These are phyloP conservation scores for Himalopsyche tibetana DNA, from an alignment of 2,888 invertebrate species.

Conservation along the genomic window DNA sequence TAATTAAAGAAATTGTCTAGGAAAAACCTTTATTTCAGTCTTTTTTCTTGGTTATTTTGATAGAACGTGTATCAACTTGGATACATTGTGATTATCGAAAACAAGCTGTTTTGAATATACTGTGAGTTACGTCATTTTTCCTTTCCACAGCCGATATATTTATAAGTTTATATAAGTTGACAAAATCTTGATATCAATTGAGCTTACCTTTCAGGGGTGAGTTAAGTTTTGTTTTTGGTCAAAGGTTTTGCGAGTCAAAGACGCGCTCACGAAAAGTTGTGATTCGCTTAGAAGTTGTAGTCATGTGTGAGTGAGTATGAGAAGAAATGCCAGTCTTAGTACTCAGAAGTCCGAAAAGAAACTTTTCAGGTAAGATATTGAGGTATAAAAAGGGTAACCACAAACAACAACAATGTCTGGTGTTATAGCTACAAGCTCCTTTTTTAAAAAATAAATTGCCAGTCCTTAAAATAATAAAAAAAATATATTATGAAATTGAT, in stretches of 20 bases:
- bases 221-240: slow-evolving; percentile 53
- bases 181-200: not conserved
- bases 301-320: not conserved
- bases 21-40: no score
- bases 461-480: no score
- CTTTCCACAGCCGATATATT: no score
- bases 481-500: no score
- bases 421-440: no score
- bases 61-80: no score
- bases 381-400: not conserved
- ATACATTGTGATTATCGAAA: no score
- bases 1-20: no score
- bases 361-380: not conserved
- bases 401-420: not conserved
- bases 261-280: slow-evolving; percentile 56
- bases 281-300: not conserved
- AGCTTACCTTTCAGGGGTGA: not conserved
- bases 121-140: no score
- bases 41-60: no score
- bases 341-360: not conserved
- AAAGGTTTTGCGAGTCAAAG: slow-evolving; percentile 53
- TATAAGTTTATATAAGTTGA: not conserved
- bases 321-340: not conserved
- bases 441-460: no score
- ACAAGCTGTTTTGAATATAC: no score